Evolutionary conservation across 2,888 invertebrate species (phyloP), one percentile per base, ranked within the genome.

Genomic region (Drosophila neotestacea): DNA sequence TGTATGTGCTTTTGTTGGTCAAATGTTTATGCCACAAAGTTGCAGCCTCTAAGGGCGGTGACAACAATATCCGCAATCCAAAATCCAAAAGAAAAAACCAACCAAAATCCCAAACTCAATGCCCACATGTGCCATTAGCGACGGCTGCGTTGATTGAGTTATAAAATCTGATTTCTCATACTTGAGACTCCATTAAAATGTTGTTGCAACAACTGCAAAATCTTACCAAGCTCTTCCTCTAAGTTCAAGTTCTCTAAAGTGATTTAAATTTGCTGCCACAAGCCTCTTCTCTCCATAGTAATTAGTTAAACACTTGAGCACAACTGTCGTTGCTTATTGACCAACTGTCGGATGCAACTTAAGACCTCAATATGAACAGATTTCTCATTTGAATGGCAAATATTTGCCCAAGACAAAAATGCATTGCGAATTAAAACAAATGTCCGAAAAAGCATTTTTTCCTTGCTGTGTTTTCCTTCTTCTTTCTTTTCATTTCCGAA

Each of bases 381-480:
- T 88, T 89, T 81, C 79, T 81, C 77, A 83, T 89, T 89, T 80
- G 88, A 81, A 89, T 80, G 68, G 80, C 79, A 88, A 89, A 87
- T 85, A 89, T 87, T 87, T 87, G 88, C 71, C 30, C n/a, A 70
- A 79, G 72, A 73, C 79, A 69, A 84, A 69, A 84, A 73, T 82
- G 88, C 75, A 67, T 59, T 59, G 28, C 61, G 38, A 69, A 59
- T 56, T 60, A 78, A 87, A 78, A 87, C 90, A 90, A 90, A 90
- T 90, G 89, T 86, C 87, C 87, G 75, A 85, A 82, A 84, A 82
- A 79, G 79, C 54, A 73, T 70, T 70, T 70, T 38, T 28, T 13
- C 44, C 44, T 48, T 27, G 30, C 27, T 50, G 38, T 41, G 52
- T 28, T 67, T 52, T 61, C 22, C 13, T 10, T 41, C 9, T 39